Conservation (phyloP, 2,797 vertebrate species). For the Macrochelys suwanniensis region DNA sequence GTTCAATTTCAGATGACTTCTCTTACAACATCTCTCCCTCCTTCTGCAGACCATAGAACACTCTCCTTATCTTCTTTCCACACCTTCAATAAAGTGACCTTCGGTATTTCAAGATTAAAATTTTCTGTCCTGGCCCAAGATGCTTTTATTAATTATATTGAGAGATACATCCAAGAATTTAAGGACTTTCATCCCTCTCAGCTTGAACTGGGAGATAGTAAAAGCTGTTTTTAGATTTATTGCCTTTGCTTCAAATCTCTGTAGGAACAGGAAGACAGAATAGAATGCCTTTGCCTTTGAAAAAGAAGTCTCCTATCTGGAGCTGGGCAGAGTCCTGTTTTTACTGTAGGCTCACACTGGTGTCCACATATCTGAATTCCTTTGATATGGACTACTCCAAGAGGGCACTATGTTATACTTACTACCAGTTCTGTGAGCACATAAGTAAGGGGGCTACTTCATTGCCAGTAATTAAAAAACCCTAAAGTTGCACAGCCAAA, state of each 20-base stretch:
- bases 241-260: slow-evolving; percentile 27
- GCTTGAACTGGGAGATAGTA: neutral
- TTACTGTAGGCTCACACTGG: neutral
- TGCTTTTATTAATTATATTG: slow-evolving; percentile 44
- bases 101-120: slow-evolving; percentile 58
- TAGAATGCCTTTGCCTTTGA: neutral
- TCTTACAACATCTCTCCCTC: neutral
- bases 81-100: slow-evolving; percentile 48
- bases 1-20: slow-evolving; percentile 42
- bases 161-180: slow-evolving; percentile 22
- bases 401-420: neutral
- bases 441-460: neutral
- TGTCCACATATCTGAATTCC: neutral
- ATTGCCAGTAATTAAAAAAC: neutral
- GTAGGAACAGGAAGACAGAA: neutral
- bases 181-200: slow-evolving; percentile 29
- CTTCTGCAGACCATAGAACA: neutral
- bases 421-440: neutral
- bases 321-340: neutral
- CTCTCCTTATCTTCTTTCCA: slow-evolving; percentile 35
- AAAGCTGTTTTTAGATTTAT: neutral
- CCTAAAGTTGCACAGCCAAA: neutral
- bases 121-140: slow-evolving; percentile 19
- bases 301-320: neutral
- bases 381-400: neutral